phyloP scores from a whole-genome alignment of 2,797 vertebrate genomes.

The Cheracebus regulus region DNA sequence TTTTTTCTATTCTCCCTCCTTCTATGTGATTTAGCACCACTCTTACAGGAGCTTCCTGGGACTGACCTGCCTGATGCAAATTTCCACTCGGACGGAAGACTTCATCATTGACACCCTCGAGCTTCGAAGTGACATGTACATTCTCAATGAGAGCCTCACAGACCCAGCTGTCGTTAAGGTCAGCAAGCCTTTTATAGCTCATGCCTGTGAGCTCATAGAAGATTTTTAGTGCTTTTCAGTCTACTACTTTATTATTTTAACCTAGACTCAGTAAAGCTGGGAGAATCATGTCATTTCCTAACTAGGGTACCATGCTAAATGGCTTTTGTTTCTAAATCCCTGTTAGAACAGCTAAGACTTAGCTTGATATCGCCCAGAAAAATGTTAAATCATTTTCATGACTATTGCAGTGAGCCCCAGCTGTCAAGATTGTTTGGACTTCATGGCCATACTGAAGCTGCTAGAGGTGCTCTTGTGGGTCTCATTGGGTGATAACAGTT shows the following conservation, averaged over 20 bases:
- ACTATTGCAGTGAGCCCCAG: background rate
- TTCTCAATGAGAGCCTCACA: slow-evolving; percentile 96
- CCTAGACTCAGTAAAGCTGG: background rate
- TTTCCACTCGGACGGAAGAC: slow-evolving; percentile 95
- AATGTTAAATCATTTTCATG: background rate
- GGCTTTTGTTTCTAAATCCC: background rate
- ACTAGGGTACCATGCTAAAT: background rate
- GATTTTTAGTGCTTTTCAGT: background rate
- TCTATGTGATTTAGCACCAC: slow-evolving; percentile 89
- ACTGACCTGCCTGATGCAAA: slow-evolving; percentile 96
- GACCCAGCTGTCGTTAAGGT: slow-evolving; percentile 95
- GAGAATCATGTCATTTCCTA: background rate
- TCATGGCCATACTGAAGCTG: background rate
- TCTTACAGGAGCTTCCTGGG: slow-evolving; percentile 97
- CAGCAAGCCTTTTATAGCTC: slow-evolving; percentile 47
- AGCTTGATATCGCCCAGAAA: background rate
- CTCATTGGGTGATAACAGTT: background rate
- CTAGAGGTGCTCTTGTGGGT: background rate
- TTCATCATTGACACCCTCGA: slow-evolving; percentile 94
- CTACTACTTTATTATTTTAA: background rate
- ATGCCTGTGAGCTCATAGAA: background rate
- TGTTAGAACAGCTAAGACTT: background rate
- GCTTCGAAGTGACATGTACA: slow-evolving; percentile 92
- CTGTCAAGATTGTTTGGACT: background rate
- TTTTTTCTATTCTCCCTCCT: background rate